These are phyloP conservation scores for Colaptes auratus DNA, from an alignment of 2,113 vertebrate species.

Conservation along the genomic window DNA sequence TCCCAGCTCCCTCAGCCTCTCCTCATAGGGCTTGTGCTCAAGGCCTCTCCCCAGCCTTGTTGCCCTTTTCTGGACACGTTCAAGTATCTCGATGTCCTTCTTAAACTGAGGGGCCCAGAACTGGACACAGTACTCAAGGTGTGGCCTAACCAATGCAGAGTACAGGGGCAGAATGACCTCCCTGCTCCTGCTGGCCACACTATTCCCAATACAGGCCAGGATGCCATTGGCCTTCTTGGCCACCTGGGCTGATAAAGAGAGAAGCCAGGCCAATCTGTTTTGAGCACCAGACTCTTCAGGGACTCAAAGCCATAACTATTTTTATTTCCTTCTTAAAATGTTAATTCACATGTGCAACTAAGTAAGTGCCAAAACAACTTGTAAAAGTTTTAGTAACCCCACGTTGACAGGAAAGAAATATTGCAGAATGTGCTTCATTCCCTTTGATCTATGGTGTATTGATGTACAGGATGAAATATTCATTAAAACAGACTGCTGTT, in stretches of 20 bases:
- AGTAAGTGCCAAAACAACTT: conserved; percentile 30
- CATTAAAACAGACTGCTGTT: conserved; percentile 79
- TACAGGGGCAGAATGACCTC: too few relatives aligned
- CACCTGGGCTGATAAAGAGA: neutral
- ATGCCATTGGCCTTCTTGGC: too few relatives aligned
- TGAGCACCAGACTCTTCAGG: neutral
- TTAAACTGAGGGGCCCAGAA: too few relatives aligned
- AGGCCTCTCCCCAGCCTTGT: too few relatives aligned
- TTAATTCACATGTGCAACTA: conserved; percentile 43
- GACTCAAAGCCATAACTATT: neutral
- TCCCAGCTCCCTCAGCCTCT: too few relatives aligned
- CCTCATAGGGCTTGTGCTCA: too few relatives aligned
- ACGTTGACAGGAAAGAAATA: conserved; percentile 45
- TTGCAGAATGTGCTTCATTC: conserved; percentile 2
- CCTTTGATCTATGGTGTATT: conserved; percentile 78
- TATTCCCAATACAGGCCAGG: too few relatives aligned
- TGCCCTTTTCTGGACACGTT: too few relatives aligned
- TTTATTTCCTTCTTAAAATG: conserved; percentile 14
- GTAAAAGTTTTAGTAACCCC: conserved; percentile 66
- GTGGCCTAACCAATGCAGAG: too few relatives aligned
- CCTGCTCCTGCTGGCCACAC: too few relatives aligned
- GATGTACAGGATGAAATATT: conserved; percentile 76
- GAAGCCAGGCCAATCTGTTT: neutral
- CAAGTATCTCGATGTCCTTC: too few relatives aligned
- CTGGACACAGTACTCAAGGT: too few relatives aligned